Base-by-base conservation (phyloP, 2,113 vertebrate genomes). In the Gobius niger region DNA sequence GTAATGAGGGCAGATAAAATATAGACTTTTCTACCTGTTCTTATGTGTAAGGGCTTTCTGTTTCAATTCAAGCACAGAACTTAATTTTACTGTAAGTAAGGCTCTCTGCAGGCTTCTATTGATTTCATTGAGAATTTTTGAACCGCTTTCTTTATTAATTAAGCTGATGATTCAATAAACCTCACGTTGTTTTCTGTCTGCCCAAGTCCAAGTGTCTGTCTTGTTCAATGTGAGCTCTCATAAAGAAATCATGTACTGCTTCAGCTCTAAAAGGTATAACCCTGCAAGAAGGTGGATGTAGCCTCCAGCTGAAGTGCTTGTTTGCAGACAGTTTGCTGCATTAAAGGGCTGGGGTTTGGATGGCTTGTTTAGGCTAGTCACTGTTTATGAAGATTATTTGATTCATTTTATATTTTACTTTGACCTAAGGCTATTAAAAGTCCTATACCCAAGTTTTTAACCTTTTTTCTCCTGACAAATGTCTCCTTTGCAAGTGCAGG, bases 81-180 rank as follows among this genome's bases (percentile, higher is more conserved):
- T 49, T 71, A 44, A 68, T 75, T 67, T 46, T 60, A n/a, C n/a
- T n/a, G n/a, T n/a, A 15, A 42, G 34, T n/a, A 40, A 60, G 12
- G 40, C 14, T 60, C 9, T 60, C 2, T 6, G 34, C 8, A 44
- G 47, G 24, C 24, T 34, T 34, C 24, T 54, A 6, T 54, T 24
- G 52, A 54, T 54, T 54, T 54, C 18, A 54, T 54, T 24, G 52
- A 54, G 52, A 24, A 34, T 34, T 34, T 24, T 18, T 24, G 18
- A 54, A 54, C 3, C 7, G n/a, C 50, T 16, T 13, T 16, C 7
- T 54, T 49, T 75, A 63, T 49, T 66, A 80, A 76, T 70, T 63
- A 59, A 70, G 74, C 75, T 83, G 76, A 84, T 68, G 72, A 19
- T 80, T 80, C 73, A 90, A 88, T 88, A 89, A 90, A 89, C 63